phyloP scores from a whole-genome alignment of 2,797 vertebrate genomes.

The Rhyacichthys aspro region DNA sequence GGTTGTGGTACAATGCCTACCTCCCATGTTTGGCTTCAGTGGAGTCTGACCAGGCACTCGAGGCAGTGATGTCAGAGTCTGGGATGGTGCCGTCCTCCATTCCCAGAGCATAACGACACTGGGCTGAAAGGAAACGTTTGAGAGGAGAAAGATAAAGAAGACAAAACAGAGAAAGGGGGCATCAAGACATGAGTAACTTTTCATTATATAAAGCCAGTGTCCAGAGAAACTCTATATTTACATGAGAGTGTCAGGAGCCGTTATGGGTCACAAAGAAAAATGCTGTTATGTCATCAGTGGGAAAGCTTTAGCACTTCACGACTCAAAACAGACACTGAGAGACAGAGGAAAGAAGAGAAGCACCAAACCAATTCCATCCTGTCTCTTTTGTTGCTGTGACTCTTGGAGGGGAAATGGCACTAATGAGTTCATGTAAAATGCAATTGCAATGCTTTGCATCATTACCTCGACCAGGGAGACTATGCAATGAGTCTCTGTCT shows the following conservation, averaged over 20 bases:
- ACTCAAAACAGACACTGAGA: conserved; percentile 35
- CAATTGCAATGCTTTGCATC: conserved; percentile 32
- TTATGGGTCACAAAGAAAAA: conserved; percentile 58
- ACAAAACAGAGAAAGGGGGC: conserved; percentile 12
- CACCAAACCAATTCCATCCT: conserved; percentile 8
- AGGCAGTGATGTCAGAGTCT: conserved; percentile 90
- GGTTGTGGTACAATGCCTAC: conserved; percentile 60
- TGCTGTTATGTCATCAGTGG: conserved; percentile 65
- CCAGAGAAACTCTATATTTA: conserved; percentile 63
- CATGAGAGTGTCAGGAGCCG: conserved; percentile 45
- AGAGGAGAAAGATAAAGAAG: conserved; percentile 10
- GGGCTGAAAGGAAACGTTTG: conserved; percentile 71
- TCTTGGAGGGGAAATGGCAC: conserved; percentile 2
- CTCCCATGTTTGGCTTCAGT: conserved; percentile 93
- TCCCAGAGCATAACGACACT: conserved; percentile 92
- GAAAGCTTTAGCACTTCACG: conserved; percentile 61
- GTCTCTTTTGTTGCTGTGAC: conserved; percentile 26
- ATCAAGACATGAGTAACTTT: conserved; percentile 49
- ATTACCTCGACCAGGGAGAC: conserved; percentile 15
- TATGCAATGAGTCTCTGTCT: conserved; percentile 9
- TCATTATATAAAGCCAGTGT: conserved; percentile 34
- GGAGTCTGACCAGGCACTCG: conserved; percentile 94
- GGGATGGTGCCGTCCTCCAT: conserved; percentile 93
- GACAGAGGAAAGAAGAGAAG: conserved; percentile 8
- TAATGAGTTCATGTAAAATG: conserved; percentile 29